Evolutionary conservation across 2,113 vertebrate species (phyloP).

Genomic region (Leucosticte australis): DNA sequence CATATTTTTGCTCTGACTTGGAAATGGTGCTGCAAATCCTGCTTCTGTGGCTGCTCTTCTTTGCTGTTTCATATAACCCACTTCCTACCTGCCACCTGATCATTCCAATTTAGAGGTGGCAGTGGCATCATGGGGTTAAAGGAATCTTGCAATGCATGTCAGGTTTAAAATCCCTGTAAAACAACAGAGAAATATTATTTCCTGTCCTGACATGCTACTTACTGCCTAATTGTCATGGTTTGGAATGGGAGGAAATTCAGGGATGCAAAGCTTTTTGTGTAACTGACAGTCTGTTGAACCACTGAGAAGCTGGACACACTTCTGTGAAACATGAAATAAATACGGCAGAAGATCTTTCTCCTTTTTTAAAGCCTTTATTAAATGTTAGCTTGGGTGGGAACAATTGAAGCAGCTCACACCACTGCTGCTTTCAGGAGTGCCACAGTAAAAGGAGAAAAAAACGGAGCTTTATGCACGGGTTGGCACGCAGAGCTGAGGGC

Average conservation of each 20-base stretch:
- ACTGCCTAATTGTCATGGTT: not conserved
- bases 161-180: not conserved
- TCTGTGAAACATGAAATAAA: too few species aligned
- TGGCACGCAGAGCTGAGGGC: too few species aligned
- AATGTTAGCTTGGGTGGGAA: too few species aligned
- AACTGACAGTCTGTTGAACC: too few species aligned
- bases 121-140: not conserved
- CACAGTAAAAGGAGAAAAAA: too few species aligned
- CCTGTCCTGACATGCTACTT: slow-evolving; percentile 20
- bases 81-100: not conserved
- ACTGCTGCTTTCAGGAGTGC: too few species aligned
- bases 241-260: not conserved
- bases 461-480: too few species aligned
- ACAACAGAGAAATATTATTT: not conserved
- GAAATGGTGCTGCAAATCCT: not conserved
- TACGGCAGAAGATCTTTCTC: too few species aligned
- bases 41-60: accelerated
- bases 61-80: not conserved
- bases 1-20: not conserved
- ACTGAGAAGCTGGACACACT: too few species aligned
- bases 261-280: too few species aligned
- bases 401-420: too few species aligned
- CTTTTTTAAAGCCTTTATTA: too few species aligned
- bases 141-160: not conserved
- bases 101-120: not conserved